phyloP scores from a whole-genome alignment of 2,888 invertebrate species.

The Polymixis flavicincta region DNA sequence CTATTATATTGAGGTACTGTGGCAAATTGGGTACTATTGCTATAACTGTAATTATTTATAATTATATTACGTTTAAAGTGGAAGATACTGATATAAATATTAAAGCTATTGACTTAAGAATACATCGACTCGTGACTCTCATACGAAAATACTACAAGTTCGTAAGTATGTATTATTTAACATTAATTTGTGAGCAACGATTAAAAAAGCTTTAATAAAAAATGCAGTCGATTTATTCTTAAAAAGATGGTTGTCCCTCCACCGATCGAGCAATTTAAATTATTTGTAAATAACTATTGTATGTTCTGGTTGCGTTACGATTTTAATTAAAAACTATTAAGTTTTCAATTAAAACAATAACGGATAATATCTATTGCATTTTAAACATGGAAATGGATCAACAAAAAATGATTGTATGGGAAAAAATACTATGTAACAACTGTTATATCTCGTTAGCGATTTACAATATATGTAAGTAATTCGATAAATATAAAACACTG shows the following conservation, averaged over 20 bases:
- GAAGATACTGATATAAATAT: constrained; percentile 89
- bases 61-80: constrained; percentile 82
- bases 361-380: constrained; percentile 88
- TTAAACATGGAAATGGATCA: constrained; percentile 88
- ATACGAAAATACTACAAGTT: constrained; percentile 44
- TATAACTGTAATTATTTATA: constrained; percentile 80
- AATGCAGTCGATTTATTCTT: constrained; percentile 81
- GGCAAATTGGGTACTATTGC: constrained; percentile 88
- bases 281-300: constrained; percentile 88
- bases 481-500: constrained; percentile 75
- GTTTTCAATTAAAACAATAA: constrained; percentile 65
- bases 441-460: constrained; percentile 86
- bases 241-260: constrained; percentile 67
- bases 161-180: constrained; percentile 53
- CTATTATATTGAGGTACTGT: constrained; percentile 89
- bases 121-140: constrained; percentile 78
- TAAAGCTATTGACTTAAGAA: constrained; percentile 88
- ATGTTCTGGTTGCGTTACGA: constrained; percentile 76
- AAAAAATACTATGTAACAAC: constrained; percentile 88
- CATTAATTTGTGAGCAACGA: constrained; percentile 62
- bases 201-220: constrained; percentile 66
- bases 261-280: constrained; percentile 84
- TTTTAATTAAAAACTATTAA: constrained; percentile 55
- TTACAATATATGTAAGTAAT: constrained; percentile 86
- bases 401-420: constrained; percentile 88